These are phyloP conservation scores for Nannospalax galili DNA, from an alignment of 2,113 vertebrate species.

Conservation along the genomic window DNA sequence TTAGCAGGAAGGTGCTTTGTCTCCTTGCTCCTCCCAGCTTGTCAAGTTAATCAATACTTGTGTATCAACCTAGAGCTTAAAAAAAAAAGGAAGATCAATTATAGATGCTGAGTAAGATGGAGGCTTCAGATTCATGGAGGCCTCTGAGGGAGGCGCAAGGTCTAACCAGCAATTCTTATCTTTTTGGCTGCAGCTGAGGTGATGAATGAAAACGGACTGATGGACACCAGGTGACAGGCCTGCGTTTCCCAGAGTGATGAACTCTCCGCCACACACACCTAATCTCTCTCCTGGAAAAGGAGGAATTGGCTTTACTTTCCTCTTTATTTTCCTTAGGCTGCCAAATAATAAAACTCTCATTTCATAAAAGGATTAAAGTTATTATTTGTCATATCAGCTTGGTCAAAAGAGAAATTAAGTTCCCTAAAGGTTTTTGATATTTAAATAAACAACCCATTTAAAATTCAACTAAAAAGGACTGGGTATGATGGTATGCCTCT, in stretches of 20 bases:
- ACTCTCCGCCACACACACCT: not conserved
- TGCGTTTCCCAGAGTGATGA: not conserved
- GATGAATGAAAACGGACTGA: constrained; percentile 37
- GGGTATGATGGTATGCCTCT: not conserved
- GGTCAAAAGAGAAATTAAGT: constrained; percentile 23
- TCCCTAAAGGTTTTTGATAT: constrained; percentile 20
- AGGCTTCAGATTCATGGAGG: constrained; percentile 48
- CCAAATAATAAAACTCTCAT: constrained; percentile 41
- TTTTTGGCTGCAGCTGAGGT: constrained; percentile 32
- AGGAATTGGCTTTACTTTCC: constrained; percentile 19
- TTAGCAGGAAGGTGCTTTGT: not conserved
- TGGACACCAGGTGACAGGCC: constrained; percentile 23
- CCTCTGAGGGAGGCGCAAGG: constrained; percentile 29
- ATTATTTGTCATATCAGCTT: constrained; percentile 45
- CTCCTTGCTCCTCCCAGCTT: not conserved
- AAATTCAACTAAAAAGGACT: not conserved
- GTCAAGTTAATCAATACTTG: constrained; percentile 67
- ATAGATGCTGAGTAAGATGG: constrained; percentile 45
- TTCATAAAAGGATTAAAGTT: constrained; percentile 13
- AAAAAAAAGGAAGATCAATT: constrained; percentile 53
- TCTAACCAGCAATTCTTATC: constrained; percentile 46
- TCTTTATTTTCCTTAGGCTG: constrained; percentile 46
- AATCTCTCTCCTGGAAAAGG: constrained; percentile 27
- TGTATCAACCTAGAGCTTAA: constrained; percentile 56
- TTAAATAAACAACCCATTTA: constrained; percentile 57